Percentiles rank a stretch among this genome's conserved stretches.
Evolutionary conservation across 2,888 invertebrate species (phyloP).

Genomic region (Dermolepida albohirtum): DNA sequence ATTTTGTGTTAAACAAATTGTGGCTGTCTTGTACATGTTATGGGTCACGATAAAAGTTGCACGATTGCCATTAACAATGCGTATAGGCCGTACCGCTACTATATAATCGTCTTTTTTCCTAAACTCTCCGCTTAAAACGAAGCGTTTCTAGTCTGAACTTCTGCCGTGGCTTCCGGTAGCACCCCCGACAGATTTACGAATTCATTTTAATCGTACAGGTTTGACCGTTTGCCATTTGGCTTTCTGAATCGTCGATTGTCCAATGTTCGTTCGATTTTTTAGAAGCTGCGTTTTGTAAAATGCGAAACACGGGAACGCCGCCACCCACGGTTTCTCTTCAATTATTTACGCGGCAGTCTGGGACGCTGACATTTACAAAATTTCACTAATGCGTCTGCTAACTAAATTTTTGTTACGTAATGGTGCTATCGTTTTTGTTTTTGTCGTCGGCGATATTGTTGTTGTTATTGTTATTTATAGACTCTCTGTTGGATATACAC

Average conservation of each 20-base stretch:
- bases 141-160: not conserved
- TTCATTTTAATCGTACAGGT: too few relatives aligned
- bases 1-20: slow-evolving; percentile 47
- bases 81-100: not conserved
- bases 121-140: not conserved
- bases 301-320: slow-evolving; percentile 1
- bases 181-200: not conserved
- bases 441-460: not conserved
- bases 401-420: slow-evolving; percentile 3
- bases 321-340: slow-evolving; percentile 27
- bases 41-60: slow-evolving; percentile 33
- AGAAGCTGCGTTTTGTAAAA: slow-evolving; percentile 29
- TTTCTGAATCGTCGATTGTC: not conserved
- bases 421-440: slow-evolving; percentile 4
- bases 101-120: slow-evolving; percentile 2
- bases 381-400: slow-evolving; percentile 25
- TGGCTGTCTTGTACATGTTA: slow-evolving; percentile 30
- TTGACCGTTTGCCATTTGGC: slow-evolving; percentile 2
- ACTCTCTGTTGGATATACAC: not conserved
- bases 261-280: slow-evolving; percentile 6
- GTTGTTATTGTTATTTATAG: not conserved
- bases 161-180: slow-evolving; percentile 1
- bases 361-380: slow-evolving; percentile 26
- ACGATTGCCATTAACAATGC: slow-evolving; percentile 35
- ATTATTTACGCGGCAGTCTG: slow-evolving; percentile 19